Conservation (phyloP, 2,113 vertebrate genomes). For the Ondatra zibethicus region DNA sequence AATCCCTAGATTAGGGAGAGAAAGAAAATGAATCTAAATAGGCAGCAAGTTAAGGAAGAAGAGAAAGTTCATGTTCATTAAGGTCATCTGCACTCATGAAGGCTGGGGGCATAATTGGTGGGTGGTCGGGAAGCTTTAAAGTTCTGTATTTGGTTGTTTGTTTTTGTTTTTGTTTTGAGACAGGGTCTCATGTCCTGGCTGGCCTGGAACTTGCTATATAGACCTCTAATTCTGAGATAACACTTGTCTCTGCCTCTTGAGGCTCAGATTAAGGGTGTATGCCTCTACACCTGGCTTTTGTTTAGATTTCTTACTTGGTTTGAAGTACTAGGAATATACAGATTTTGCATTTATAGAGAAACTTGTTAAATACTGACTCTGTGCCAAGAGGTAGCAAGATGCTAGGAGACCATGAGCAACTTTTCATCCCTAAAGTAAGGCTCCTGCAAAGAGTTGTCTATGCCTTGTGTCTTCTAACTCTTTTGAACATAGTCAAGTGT, state of each 20-base stretch:
- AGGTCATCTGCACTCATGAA: neutral
- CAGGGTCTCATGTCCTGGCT: neutral
- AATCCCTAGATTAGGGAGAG: neutral
- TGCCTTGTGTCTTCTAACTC: neutral
- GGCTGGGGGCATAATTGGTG: neutral
- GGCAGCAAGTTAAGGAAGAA: neutral
- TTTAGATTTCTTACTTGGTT: constrained; percentile 1
- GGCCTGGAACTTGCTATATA: neutral
- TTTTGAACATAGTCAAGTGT: neutral
- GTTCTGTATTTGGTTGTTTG: neutral
- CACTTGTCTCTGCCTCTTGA: neutral
- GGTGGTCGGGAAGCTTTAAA: neutral
- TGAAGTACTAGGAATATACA: constrained; percentile 3
- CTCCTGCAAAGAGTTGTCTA: neutral
- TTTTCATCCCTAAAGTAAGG: neutral
- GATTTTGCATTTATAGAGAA: neutral
- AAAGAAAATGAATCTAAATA: neutral
- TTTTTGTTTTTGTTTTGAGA: neutral
- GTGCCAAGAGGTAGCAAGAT: neutral
- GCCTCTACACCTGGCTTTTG: neutral
- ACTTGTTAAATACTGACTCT: neutral
- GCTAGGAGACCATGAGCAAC: neutral
- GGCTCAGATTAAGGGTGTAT: neutral
- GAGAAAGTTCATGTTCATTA: neutral
- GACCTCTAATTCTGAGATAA: neutral